These are phyloP conservation scores for Sabatieria punctata DNA, from an alignment of 2,888 invertebrate species.

Conservation along the genomic window DNA sequence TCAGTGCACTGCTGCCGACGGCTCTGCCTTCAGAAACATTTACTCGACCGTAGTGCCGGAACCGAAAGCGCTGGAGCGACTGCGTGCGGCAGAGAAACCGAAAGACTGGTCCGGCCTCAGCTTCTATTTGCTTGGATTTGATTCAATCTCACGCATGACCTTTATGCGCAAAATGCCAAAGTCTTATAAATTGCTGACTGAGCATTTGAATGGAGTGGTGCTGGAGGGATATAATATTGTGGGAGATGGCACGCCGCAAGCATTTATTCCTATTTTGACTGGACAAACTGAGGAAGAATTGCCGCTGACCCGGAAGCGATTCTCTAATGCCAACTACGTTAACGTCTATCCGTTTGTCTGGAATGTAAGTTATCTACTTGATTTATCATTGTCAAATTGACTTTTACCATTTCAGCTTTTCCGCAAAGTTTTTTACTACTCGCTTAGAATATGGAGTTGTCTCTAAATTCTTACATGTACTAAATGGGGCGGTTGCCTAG, in stretches of 20 bases:
- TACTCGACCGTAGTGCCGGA: too few species aligned
- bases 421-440: too few species aligned
- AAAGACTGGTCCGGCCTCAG: too few species aligned
- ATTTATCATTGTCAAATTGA: too few species aligned
- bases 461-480: too few species aligned
- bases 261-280: slow-evolving; percentile 35
- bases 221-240: slow-evolving; percentile 36
- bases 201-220: slow-evolving; percentile 20
- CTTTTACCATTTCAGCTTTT: too few species aligned
- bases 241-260: slow-evolving; percentile 37
- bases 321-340: slow-evolving; percentile 28
- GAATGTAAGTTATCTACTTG: slow-evolving; percentile 19
- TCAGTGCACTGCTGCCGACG: too few species aligned
- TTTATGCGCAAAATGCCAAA: slow-evolving; percentile 15
- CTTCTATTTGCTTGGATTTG: slow-evolving; percentile 30
- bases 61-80: too few species aligned
- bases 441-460: too few species aligned
- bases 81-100: too few species aligned
- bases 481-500: too few species aligned
- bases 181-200: slow-evolving; percentile 8
- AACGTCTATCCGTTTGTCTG: slow-evolving; percentile 38
- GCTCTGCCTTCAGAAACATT: too few species aligned
- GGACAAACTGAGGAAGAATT: slow-evolving; percentile 35
- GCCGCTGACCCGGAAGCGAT: slow-evolving; percentile 33
- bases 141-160: slow-evolving; percentile 30